Evolutionary conservation across 92 coral and sea anemone genomes (phyloP).

Genomic region (Parazoanthus swiftii): DNA sequence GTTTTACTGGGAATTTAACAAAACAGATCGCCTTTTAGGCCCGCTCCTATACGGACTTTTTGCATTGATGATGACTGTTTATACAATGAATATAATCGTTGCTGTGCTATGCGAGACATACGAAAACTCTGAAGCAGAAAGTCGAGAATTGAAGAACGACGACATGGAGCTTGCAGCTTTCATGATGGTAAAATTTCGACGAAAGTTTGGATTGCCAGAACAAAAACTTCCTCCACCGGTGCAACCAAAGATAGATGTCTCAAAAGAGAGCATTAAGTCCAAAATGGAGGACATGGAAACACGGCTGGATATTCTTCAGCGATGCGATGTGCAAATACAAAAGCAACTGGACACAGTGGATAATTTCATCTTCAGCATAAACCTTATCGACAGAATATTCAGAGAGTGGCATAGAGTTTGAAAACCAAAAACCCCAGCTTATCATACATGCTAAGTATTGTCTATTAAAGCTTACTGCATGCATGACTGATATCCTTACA

Average conservation of each 20-base stretch:
- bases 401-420: background rate
- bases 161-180: conserved; percentile 67
- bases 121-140: conserved; percentile 37
- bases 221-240: conserved; percentile 10
- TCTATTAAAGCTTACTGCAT: too few relatives aligned
- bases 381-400: background rate
- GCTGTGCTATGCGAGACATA: conserved; percentile 69
- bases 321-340: conserved; percentile 21
- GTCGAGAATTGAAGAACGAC: conserved; percentile 49
- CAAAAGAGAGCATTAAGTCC: conserved; percentile 8
- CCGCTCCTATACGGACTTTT: conserved; percentile 57
- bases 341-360: conserved; percentile 8
- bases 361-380: too few relatives aligned
- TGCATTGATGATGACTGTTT: conserved; percentile 65
- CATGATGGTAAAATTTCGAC: conserved; percentile 48
- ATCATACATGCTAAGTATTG: too few relatives aligned
- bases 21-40: conserved; percentile 63
- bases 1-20: conserved; percentile 54
- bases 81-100: conserved; percentile 72
- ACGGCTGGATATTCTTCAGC: conserved; percentile 2
- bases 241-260: background rate
- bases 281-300: conserved; percentile 22
- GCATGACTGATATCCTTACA: too few relatives aligned
- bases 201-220: conserved; percentile 45
- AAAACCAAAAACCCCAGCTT: background rate